phyloP scores from a whole-genome alignment of 2,113 vertebrate genomes.

The Sarotherodon lohbergeri region DNA sequence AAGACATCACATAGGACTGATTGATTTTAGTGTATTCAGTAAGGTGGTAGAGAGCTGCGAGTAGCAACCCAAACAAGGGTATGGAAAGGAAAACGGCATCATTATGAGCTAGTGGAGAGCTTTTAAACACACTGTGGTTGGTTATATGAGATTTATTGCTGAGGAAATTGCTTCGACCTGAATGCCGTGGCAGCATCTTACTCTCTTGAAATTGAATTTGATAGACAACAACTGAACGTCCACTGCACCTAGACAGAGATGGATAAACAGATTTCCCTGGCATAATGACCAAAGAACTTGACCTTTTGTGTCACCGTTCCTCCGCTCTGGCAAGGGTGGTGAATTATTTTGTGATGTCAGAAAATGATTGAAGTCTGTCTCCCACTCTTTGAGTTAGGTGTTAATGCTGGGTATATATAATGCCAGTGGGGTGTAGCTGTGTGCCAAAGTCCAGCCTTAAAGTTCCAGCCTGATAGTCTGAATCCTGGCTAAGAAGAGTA shows the following conservation, averaged over 20 bases:
- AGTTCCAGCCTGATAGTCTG: background rate
- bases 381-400: background rate
- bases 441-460: background rate
- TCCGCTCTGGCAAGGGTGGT: background rate
- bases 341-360: slow-evolving; percentile 29
- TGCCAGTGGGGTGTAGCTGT: background rate
- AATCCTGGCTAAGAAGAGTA: background rate
- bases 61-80: slow-evolving; percentile 32
- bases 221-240: slow-evolving; percentile 62
- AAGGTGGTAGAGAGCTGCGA: slow-evolving; percentile 10
- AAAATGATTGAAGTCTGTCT: slow-evolving; percentile 6
- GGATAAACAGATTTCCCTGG: slow-evolving; percentile 60
- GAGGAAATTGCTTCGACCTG: slow-evolving; percentile 64
- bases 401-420: background rate
- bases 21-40: slow-evolving; percentile 32
- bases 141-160: slow-evolving; percentile 69
- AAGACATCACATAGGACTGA: slow-evolving; percentile 49
- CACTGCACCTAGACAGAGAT: slow-evolving; percentile 38
- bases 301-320: slow-evolving; percentile 27
- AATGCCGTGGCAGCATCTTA: slow-evolving; percentile 44
- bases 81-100: slow-evolving; percentile 39
- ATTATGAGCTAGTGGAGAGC: slow-evolving; percentile 58
- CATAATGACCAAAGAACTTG: slow-evolving; percentile 55
- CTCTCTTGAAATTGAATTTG: slow-evolving; percentile 69
- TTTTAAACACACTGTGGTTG: slow-evolving; percentile 55